Evolutionary conservation across 2,888 invertebrate genomes (phyloP), one percentile per base, ranked within the genome.

Genomic region (Thereva unica): DNA sequence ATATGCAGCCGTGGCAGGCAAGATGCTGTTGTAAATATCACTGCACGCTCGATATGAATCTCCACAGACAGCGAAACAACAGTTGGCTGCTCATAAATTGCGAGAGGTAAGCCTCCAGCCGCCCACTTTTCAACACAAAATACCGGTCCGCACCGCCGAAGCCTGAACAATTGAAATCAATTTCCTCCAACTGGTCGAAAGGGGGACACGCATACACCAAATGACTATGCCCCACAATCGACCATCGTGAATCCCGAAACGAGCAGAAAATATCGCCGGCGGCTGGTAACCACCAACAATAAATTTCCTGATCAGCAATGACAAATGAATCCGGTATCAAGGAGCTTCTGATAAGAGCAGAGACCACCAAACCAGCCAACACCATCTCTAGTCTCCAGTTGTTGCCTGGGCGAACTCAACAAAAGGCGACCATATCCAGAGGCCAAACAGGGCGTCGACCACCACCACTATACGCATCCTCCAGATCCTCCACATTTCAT

Each of bases 111-210:
- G 42, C 64, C 64, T 54, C 54, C 47, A 44, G n/a, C 54, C 64
- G 64, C 64, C 64, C 64, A 64, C 64, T 64, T 64, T 55, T 64
- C 64, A 64, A 64, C 64, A 54, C 64, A 64, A 38, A 42, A 42
- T 53, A 37, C 55, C 37, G 34, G 41, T 50, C 49, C 50, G 41
- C 61, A 61, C 41, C 61, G 50, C 37, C 37, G 40, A 61, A 37
- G 61, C 61, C 61, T 61, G 61, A 61, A 61, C 61, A 61, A 61
- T 61, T 61, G 61, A 61, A 61, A 61, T 61, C 50, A 61, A 61
- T 61, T 61, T 53, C 41, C n/a, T 23, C n/a, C 50, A 23, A 5
- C 23, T 23, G 23, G 23, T 23, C 23, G 23, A 23, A 23, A 23
- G 23, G 2, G 23, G 23, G 23, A 23, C 23, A 23, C 2, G 23